Conservation (phyloP, 2,888 invertebrate species). For the Junonia oenone region DNA sequence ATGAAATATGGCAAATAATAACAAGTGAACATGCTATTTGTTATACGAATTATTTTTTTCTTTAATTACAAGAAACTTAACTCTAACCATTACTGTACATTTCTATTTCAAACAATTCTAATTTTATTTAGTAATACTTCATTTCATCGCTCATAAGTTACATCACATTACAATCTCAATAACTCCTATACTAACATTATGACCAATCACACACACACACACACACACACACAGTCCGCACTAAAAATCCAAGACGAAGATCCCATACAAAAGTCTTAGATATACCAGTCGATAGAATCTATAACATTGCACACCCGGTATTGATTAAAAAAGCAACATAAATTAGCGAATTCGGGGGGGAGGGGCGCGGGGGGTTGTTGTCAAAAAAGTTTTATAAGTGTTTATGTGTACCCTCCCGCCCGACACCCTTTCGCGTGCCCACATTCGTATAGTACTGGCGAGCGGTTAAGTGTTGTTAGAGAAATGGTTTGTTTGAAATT, state of each 20-base stretch:
- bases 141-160: no score
- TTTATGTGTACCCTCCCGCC: conserved; percentile 63
- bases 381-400: conserved; percentile 80
- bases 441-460: conserved; percentile 70
- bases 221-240: not conserved
- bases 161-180: no score
- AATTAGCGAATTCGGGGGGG: conserved; percentile 74
- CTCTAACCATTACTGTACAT: no score
- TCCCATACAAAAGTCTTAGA: not conserved
- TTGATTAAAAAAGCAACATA: conserved; percentile 81
- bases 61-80: no score
- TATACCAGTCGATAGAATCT: conserved; percentile 49
- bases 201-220: not conserved
- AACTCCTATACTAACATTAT: not conserved
- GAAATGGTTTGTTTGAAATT: no score
- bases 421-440: conserved; percentile 78
- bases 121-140: no score
- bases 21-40: no score
- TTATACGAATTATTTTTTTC: no score
- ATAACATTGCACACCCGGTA: conserved; percentile 54
- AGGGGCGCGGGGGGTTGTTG: conserved; percentile 61
- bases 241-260: not conserved
- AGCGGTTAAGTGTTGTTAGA: conserved; percentile 36
- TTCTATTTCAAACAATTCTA: no score
- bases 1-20: no score